phyloP scores from a whole-genome alignment of 2,888 invertebrate species.

The Colletes collaris region DNA sequence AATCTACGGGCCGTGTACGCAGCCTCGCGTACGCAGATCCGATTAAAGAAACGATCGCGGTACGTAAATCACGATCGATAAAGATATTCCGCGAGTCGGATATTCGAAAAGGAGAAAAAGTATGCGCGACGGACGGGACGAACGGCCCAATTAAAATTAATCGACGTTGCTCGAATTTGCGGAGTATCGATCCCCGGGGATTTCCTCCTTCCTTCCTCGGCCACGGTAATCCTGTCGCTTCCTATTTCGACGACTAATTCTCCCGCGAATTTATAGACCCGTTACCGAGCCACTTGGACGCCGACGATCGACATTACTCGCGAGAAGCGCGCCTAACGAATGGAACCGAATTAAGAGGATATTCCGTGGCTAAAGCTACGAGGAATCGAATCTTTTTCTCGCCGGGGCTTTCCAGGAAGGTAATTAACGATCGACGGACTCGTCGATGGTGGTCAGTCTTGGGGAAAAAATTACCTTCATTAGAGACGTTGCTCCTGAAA shows the following conservation, averaged over 20 bases:
- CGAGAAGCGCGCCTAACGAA: not conserved
- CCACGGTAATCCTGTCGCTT: not conserved
- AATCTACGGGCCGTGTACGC: constrained; percentile 24
- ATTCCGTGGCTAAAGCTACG: no score
- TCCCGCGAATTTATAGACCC: not conserved
- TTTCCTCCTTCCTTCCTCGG: not conserved
- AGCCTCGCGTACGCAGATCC: constrained; percentile 37
- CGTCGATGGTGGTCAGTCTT: no score
- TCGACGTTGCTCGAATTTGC: constrained; percentile 43
- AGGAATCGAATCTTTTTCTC: no score
- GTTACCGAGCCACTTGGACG: not conserved
- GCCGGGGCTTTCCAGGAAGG: no score
- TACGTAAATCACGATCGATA: constrained; percentile 52
- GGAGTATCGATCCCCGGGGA: constrained; percentile 5
- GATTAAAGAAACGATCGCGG: constrained; percentile 30
- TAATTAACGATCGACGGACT: no score
- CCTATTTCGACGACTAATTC: constrained; percentile 15
- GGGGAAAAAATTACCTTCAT: no score
- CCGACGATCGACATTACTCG: constrained; percentile 1
- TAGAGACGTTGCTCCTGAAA: no score
- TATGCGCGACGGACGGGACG: constrained; percentile 7
- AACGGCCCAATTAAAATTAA: constrained; percentile 58
- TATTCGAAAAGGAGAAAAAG: constrained; percentile 17
- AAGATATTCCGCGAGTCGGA: constrained; percentile 33
- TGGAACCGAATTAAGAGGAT: no score